These are phyloP conservation scores for Sinella curviseta DNA, from an alignment of 1,140 invertebrate genomes.

Conservation along the genomic window DNA sequence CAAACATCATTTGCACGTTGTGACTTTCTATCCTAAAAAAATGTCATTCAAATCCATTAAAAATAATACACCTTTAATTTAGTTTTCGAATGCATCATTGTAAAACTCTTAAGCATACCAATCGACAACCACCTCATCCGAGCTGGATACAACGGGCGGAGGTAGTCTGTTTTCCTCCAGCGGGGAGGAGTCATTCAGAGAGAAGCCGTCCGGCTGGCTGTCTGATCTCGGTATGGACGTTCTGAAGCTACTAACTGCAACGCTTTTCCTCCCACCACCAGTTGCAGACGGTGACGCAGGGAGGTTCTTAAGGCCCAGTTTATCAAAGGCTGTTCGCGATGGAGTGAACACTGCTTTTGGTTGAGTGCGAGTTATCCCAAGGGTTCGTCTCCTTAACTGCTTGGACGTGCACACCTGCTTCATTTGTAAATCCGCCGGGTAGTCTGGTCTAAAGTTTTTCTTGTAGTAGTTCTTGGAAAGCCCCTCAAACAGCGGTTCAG, in stretches of 20 bases:
- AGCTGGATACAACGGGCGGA: not conserved
- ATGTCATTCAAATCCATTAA: not conserved
- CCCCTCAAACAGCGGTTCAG: not conserved
- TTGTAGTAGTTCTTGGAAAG: not conserved
- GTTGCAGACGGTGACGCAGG: not conserved
- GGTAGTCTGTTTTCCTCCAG: not conserved
- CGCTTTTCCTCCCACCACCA: not conserved
- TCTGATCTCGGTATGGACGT: not conserved
- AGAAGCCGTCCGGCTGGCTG: not conserved
- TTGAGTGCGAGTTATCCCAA: not conserved
- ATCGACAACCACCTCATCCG: not conserved
- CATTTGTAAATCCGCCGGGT: not conserved
- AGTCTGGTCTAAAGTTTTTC: constrained; percentile 6
- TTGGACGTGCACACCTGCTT: not conserved
- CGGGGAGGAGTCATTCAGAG: not conserved
- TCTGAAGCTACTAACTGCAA: not conserved
- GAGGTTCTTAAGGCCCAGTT: not conserved
- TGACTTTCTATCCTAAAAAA: not conserved
- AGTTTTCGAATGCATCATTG: not conserved
- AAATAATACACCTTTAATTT: not conserved
- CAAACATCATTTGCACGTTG: constrained; percentile 29
- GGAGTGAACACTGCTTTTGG: not conserved
- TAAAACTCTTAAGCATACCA: not conserved
- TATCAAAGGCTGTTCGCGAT: not conserved
- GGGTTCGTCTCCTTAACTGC: not conserved